Evolutionary conservation across 2,888 invertebrate species (phyloP), one percentile per base, ranked within the genome.

Genomic region (Erynnis tages): DNA sequence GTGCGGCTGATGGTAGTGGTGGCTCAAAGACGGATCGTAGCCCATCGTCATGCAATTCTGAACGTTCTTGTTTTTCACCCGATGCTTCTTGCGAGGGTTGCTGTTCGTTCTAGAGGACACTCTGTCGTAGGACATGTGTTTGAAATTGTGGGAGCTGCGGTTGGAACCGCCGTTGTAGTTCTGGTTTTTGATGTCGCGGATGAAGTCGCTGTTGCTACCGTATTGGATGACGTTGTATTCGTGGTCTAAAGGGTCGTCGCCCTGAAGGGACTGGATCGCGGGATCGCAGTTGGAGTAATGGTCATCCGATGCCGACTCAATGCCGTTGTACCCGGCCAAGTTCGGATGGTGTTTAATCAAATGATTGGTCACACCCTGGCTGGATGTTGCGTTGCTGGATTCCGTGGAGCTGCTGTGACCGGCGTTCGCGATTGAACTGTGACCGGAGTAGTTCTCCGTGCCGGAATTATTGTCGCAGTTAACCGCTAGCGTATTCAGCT

Each of bases 361-460:
- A 66, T 90, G 90, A 59, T 90, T 90, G 13, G 88, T 84, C 21
- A 86, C 90, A 13, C 90, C 90, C 61, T 90, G 90, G 56, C 89
- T 89, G 4, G 90, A 90, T 0, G 89, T 80, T 0, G 90, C 90
- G 57, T 90, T 90, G 58, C 90, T 90, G 0, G 90, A 90, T 64
- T 90, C 90, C 0, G 90, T 90, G 0, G 90, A 90, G 56, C 90
- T 90, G 58, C 90, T 90, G 49, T 90, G 90, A 1, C 89, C 90
- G 43, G 90, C 89, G 59, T 89, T 90, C 1, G 90, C 90, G 59
- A 90, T 90, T 6, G 92, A 92, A 64, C 92, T 88, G 63, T 92
- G 92, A 1, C 92, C 87, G 2, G 92, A 92, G 55, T 92, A 92
- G 61, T 92, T 92, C 67, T 92, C 92, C 3, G 92, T 92, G 32